These are phyloP conservation scores for Brachyistius frenatus DNA, from an alignment of 2,113 vertebrate genomes.

Conservation along the genomic window DNA sequence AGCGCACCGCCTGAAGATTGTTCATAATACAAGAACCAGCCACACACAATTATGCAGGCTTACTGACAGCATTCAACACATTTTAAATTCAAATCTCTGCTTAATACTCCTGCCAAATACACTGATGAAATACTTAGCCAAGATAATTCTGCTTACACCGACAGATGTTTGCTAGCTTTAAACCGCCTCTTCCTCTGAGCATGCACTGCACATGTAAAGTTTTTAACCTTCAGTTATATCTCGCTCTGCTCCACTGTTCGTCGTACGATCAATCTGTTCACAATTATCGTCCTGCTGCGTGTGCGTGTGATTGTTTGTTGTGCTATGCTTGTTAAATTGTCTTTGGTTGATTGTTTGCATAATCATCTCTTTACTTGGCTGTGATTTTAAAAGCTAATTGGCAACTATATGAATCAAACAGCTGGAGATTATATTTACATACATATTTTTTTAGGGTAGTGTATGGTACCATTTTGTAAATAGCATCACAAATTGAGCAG, in stretches of 20 bases:
- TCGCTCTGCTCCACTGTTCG: slow-evolving; percentile 6
- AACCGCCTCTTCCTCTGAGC: slow-evolving; percentile 22
- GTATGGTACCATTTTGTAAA: not conserved
- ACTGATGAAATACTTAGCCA: slow-evolving; percentile 54
- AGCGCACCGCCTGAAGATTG: slow-evolving; percentile 12
- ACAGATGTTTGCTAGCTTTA: slow-evolving; percentile 39
- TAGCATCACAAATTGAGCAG: slow-evolving; percentile 14
- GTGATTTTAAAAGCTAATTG: slow-evolving; percentile 15
- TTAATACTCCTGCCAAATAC: slow-evolving; percentile 48
- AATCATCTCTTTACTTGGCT: slow-evolving; percentile 12
- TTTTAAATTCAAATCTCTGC: slow-evolving; percentile 64
- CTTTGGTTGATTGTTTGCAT: slow-evolving; percentile 18
- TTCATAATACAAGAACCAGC: slow-evolving; percentile 42
- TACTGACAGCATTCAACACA: slow-evolving; percentile 36
- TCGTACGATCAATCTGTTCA: slow-evolving; percentile 19
- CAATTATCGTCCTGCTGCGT: not conserved
- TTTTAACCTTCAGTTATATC: slow-evolving; percentile 24
- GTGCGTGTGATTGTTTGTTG: not conserved
- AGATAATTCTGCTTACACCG: slow-evolving; percentile 35
- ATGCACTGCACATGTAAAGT: slow-evolving; percentile 14
- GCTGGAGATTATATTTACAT: slow-evolving; percentile 9
- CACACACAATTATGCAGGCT: slow-evolving; percentile 43
- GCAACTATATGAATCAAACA: not conserved
- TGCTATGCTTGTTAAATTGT: slow-evolving; percentile 1
- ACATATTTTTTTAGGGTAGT: not conserved